Evolutionary conservation across 1,140 invertebrate species (phyloP), one percentile per base, ranked within the genome.

Genomic region (Drosophila ercepeae): DNA sequence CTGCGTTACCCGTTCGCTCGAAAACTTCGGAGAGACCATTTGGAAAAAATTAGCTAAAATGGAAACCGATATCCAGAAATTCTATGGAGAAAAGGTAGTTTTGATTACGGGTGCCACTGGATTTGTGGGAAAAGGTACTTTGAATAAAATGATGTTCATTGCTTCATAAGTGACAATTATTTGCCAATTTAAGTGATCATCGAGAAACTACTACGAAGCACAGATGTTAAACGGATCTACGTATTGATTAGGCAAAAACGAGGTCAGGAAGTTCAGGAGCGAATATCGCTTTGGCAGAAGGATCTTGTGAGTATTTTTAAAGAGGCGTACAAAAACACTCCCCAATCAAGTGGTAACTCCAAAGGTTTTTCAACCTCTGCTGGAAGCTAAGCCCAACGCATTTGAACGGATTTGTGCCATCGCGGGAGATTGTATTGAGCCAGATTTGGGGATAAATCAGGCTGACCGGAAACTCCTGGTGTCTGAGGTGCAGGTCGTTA

Each of bases 121-220:
- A n/a, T 69, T 69, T 19, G 29, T 32, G 8, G 39, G 39, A 14
- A 42, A 18, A 16, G 39, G 16, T 42, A 19, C 6, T 3, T 14
- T 16, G n/a, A 39, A 7, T 4, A 3, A 19, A 3, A 9, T 21
- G 21, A 2, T n/a, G 1, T 9, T 11, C 5, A 5, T 1, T 27
- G 9, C 11, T 6, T n/a, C 4, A 25, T 36, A 11, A 11, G 2
- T 14, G 14, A 14, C 3, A 7, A 36, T 7, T 4, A 18, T 11
- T 49, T 7, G 6, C 1, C 2, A 36, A 18, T 16, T 34, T 2
- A 9, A 93, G 92, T 93, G 2, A 91, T 97, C 2, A 94, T 97
- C 23, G 96, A 97, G 91, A 97, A 97, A 88, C 84, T 97, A 11
- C 90, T 97, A 5, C 93, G 96, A 16, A 96, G 96, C 89, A 90